A percentile compares a stretch with the other conserved stretches of the same genome.
These are phyloP conservation scores for Patella vulgata DNA, from an alignment of 1,140 invertebrate species.

Conservation along the genomic window DNA sequence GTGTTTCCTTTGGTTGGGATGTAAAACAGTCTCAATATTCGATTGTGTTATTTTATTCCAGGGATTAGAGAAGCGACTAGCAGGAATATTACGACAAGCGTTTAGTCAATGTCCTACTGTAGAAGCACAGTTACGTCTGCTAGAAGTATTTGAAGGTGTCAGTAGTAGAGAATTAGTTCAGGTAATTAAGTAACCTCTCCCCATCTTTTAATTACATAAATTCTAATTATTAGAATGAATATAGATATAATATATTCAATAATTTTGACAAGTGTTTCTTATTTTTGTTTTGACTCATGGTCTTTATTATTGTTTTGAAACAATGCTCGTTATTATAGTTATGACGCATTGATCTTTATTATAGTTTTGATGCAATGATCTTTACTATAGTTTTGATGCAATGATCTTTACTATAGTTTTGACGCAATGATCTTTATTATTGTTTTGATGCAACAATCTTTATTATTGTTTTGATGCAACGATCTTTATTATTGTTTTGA, in stretches of 20 bases:
- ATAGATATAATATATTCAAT: too few relatives aligned
- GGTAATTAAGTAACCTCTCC: slow-evolving; percentile 45
- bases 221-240: too few relatives aligned
- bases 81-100: slow-evolving; percentile 56
- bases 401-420: neutral
- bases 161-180: slow-evolving; percentile 65
- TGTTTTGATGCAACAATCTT: neutral
- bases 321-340: too few relatives aligned
- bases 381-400: too few relatives aligned
- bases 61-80: slow-evolving; percentile 58
- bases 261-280: slow-evolving; percentile 3
- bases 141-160: slow-evolving; percentile 67
- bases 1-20: neutral
- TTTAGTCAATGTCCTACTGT: slow-evolving; percentile 64
- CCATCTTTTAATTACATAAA: too few relatives aligned
- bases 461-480: neutral
- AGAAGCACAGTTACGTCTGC: slow-evolving; percentile 58
- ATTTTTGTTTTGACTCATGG: too few relatives aligned
- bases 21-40: neutral
- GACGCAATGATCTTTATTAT: neutral
- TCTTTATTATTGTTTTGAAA: too few relatives aligned
- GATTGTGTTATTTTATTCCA: too few relatives aligned
- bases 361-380: too few relatives aligned
- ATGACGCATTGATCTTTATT: too few relatives aligned
- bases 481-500: neutral